Conservation (phyloP, 2,888 invertebrate genomes). For the Drosophila mulleri region DNA sequence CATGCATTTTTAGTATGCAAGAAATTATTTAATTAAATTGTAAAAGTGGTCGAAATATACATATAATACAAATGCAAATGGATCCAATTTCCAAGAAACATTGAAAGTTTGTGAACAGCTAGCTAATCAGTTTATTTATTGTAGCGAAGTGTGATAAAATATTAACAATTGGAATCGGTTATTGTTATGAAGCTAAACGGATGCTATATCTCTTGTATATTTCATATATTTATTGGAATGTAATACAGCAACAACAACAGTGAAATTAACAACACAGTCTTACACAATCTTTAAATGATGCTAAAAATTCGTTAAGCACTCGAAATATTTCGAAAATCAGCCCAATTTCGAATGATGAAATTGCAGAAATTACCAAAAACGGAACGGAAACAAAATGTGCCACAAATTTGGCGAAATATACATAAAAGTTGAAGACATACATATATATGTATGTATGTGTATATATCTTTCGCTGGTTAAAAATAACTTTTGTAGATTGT, state of each 20-base stretch:
- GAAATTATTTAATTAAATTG: constrained; percentile 6
- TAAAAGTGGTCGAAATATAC: constrained; percentile 4
- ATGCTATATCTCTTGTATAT: not conserved
- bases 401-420: constrained; percentile 20
- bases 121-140: not conserved
- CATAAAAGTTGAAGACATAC: not conserved
- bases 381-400: constrained; percentile 46
- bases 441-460: not conserved
- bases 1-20: constrained; percentile 4
- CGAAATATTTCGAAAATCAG: constrained; percentile 40
- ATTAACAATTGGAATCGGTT: not conserved
- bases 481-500: constrained; percentile 35
- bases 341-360: constrained; percentile 74
- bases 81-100: not conserved
- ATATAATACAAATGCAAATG: constrained; percentile 4
- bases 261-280: constrained; percentile 21
- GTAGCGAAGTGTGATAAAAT: constrained; percentile 9
- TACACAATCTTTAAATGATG: constrained; percentile 24
- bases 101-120: constrained; percentile 6
- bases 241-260: not conserved
- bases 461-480: constrained; percentile 8
- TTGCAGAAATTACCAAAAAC: constrained; percentile 51
- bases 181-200: not conserved
- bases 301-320: constrained; percentile 35
- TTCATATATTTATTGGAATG: constrained; percentile 1